Conservation (phyloP, 2,113 vertebrate species). For the Xiphophorus hellerii region DNA sequence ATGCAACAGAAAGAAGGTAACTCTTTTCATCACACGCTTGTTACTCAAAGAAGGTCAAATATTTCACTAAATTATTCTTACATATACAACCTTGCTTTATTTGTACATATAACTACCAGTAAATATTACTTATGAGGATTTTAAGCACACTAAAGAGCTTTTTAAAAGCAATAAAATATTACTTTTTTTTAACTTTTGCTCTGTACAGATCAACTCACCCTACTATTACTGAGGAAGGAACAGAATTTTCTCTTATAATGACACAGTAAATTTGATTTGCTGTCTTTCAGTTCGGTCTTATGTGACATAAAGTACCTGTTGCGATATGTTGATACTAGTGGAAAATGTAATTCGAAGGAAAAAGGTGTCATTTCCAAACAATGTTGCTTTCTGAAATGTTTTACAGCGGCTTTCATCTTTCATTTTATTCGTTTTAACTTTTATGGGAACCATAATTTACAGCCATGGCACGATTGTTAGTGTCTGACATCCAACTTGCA, state of each 20-base stretch:
- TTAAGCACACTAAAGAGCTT: neutral
- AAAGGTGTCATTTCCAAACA: conserved; percentile 7
- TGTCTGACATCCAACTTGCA: neutral
- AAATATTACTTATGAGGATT: too few species aligned
- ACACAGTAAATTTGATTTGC: neutral
- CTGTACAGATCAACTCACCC: neutral
- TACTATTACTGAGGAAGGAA: neutral
- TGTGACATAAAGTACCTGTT: neutral
- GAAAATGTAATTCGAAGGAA: conserved; percentile 24
- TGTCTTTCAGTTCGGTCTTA: neutral
- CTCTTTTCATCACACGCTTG: neutral
- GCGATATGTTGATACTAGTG: neutral
- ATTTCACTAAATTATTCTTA: too few species aligned
- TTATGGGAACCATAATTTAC: conserved; percentile 13
- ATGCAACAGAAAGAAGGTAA: neutral
- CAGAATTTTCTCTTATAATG: neutral
- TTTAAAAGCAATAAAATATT: neutral
- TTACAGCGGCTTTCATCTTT: conserved; percentile 24
- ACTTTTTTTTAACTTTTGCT: neutral
- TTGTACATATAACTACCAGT: too few species aligned
- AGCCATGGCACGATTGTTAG: neutral
- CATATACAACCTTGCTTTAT: too few species aligned
- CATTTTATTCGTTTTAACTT: conserved; percentile 1
- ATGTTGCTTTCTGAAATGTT: conserved; percentile 13
- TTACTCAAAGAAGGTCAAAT: neutral